Evolutionary conservation across 2,797 vertebrate genomes (phyloP), one percentile per base, ranked within the genome.

Genomic region (Atherinosoma microstoma): DNA sequence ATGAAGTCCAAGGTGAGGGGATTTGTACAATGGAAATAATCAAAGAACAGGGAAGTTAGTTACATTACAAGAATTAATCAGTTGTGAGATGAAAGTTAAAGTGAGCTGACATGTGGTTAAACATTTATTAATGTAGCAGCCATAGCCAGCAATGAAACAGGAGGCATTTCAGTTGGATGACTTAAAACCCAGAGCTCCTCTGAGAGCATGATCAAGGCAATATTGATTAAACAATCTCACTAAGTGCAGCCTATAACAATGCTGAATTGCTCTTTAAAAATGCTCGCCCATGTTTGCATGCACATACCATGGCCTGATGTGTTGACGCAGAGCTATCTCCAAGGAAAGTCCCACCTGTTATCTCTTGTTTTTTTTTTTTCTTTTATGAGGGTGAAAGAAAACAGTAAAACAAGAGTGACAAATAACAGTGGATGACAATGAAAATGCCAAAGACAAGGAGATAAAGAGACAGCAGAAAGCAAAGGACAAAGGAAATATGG

Each of bases 191-290:
- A 34, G 70, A 70, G 67, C 71, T 81, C 83, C 90, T 86, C 40
- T 5, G 79, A 81, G 83, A 82, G 81, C 76, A 57, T 35, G 47
- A 85, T 90, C 79, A 84, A 67, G 77, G 63, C 71, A 74, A 68
- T 89, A 93, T 90, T 82, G 81, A 89, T 88, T 82, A 89, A 90
- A 91, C 89, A 85, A 89, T 91, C 78, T 77, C 9, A 35, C 83
- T 91, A 92, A 94, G 87, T 89, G 89, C 82, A 67, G 82, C 79
- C 83, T 65, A 73, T 79, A 82, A 86, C 71, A 73, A 88, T 56
- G 79, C 65, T 76, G 66, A 60, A 58, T 42, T 51, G 40, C 81
- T 84, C 80, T 82, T 88, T 87, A 82, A 82, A 84, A 74, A 80
- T 40, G 36, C 60, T 84, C 69, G 80, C 30, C 61, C 87, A 78